Evolutionary conservation across 2,113 vertebrate species (phyloP).

Genomic region (Oncorhynchus kisutch): DNA sequence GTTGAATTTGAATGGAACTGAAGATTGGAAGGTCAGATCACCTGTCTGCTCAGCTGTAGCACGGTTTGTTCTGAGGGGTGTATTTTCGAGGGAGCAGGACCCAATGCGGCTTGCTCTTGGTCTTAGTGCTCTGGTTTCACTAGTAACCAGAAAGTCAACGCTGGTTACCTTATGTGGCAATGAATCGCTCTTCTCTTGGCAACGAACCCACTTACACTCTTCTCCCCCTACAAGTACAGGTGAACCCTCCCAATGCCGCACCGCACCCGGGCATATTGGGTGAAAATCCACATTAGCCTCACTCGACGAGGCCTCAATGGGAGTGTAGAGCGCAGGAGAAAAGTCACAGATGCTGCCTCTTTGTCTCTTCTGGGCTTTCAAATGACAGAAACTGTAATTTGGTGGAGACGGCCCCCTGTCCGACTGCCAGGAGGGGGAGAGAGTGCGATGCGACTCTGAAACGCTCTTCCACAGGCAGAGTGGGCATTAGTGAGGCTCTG

Average conservation of each 20-base stretch:
- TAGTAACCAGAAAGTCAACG: not conserved
- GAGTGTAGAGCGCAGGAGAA: conserved; percentile 30
- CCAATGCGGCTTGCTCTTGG: conserved; percentile 10
- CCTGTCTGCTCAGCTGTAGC: conserved; percentile 42
- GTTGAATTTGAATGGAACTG: conserved; percentile 57
- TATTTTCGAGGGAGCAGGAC: conserved; percentile 27
- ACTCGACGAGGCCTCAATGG: conserved; percentile 40
- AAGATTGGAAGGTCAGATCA: conserved; percentile 64
- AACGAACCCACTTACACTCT: too few relatives aligned
- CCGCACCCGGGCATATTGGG: too few relatives aligned
- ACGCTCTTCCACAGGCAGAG: conserved; percentile 42
- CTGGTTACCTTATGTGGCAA: too few relatives aligned
- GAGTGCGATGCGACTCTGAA: conserved; percentile 19
- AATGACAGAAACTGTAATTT: conserved; percentile 68
- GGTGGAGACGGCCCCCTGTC: conserved; percentile 43
- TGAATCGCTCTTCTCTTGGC: too few relatives aligned
- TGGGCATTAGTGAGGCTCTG: conserved; percentile 48
- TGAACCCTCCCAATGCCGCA: not conserved
- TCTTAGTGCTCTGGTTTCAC: conserved; percentile 9
- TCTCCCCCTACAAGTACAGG: conserved; percentile 9
- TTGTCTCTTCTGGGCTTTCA: conserved; percentile 50
- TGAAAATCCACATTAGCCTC: not conserved
- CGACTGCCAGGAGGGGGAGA: conserved; percentile 40
- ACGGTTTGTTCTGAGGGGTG: conserved; percentile 30
- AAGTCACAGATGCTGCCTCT: conserved; percentile 54